phyloP scores from a whole-genome alignment of 1,140 invertebrate genomes.

The Whitmania pigra region DNA sequence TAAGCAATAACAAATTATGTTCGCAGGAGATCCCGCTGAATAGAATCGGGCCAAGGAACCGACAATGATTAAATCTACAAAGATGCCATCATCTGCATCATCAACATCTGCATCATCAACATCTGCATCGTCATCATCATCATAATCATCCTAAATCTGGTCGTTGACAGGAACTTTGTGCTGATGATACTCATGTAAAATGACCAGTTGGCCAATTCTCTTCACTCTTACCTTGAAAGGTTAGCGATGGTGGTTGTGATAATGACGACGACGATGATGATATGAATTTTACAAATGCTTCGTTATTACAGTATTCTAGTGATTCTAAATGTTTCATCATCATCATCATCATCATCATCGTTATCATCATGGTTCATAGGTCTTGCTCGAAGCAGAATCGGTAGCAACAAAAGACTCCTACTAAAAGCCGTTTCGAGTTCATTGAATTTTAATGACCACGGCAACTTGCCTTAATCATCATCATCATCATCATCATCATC shows the following conservation, averaged over 20 bases:
- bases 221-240: too few relatives aligned
- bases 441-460: neutral
- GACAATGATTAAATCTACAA: neutral
- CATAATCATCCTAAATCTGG: neutral
- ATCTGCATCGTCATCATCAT: neutral
- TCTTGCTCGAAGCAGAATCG: neutral
- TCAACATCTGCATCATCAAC: neutral
- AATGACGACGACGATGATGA: too few relatives aligned
- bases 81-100: neutral
- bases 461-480: neutral
- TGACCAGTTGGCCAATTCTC: too few relatives aligned
- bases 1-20: neutral
- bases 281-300: too few relatives aligned
- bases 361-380: constrained; percentile 12
- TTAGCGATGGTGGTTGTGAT: too few relatives aligned
- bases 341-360: constrained; percentile 4
- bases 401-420: too few relatives aligned
- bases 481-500: constrained; percentile 7
- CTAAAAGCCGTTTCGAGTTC: too few relatives aligned
- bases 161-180: too few relatives aligned
- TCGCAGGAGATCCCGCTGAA: neutral
- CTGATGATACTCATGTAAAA: too few relatives aligned
- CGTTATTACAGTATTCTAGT: too few relatives aligned
- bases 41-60: neutral
- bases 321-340: too few relatives aligned